Evolutionary conservation across 2,113 vertebrate species (phyloP), one percentile per base, ranked within the genome.

Genomic region (Aegypius monachus): DNA sequence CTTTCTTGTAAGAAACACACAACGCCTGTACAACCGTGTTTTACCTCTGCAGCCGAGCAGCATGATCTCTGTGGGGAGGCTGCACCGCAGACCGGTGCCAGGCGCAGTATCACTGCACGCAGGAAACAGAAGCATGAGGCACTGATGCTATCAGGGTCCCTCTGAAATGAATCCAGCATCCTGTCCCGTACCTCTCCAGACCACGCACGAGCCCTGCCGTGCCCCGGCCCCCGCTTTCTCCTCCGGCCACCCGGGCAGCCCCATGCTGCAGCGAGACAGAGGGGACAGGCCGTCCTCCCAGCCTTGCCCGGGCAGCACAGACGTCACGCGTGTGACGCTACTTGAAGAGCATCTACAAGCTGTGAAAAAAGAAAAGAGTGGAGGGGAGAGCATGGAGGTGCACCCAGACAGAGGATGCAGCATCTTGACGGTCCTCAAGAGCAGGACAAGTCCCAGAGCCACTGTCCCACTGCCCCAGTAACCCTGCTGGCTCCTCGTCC

Each of bases 261-360:
- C 27, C 38, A 17, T 2, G 4, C 34, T 2, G 4, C 42, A 32
- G 53, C 2, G 2, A 40, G 58, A 48, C 4, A 4, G 26, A 48
- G 4, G 36, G 65, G 40, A 18, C 50, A 58, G 65, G 26, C 34
- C 9, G 1, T 26, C 25, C 38, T 16, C 40, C 52, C 47, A 22
- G 55, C n/a, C n/a, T 42, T 82, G 45, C 63, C 62, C 2, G 1
- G 65, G 29, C 38, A 40, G 29, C 26, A 29, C 47, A 16, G 67
- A 43, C 1, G 4, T 3, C n/a, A 42, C 5, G 3, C 0, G 0
- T 10, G 21, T 4, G 22, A 22, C 15, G 5, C 29, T 13, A 17
- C 65, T 13, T 19, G 21, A 42, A 32, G 59, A 55, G 72, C 40
- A 36, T 7, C 80, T 15, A 34, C 22, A 15, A 42, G 48, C 26